These are phyloP conservation scores for Calyptomena viridis DNA, from an alignment of 2,113 vertebrate species.

Conservation along the genomic window DNA sequence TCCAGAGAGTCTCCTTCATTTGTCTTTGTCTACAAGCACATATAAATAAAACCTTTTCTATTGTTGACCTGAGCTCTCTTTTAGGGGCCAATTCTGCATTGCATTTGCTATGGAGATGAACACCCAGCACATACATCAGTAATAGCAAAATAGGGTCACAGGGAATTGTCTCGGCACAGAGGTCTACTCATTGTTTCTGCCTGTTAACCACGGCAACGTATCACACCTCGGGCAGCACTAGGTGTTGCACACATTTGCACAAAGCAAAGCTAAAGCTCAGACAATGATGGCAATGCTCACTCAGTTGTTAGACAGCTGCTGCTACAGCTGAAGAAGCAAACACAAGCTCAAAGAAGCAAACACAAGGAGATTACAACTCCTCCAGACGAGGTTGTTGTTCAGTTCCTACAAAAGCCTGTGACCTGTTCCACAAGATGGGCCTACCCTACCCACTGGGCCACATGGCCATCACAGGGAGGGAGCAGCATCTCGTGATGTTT, in stretches of 20 bases:
- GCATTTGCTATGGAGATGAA: not conserved
- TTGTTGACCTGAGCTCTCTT: not conserved
- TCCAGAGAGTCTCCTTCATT: not conserved
- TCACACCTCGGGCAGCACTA: accelerated
- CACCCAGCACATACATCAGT: not conserved
- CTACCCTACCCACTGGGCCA: not conserved
- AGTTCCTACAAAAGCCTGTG: not conserved
- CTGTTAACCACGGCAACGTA: not conserved
- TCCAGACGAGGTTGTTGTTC: not conserved
- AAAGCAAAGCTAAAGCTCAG: not conserved
- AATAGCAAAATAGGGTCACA: not conserved
- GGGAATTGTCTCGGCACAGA: not conserved
- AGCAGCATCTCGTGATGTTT: not conserved
- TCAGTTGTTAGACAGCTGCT: not conserved
- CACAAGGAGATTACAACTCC: not conserved
- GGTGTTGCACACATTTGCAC: not conserved
- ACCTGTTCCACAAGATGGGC: not conserved
- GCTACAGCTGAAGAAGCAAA: not conserved
- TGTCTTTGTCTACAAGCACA: not conserved
- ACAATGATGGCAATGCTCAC: accelerated
- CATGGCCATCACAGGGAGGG: accelerated
- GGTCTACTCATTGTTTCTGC: not conserved
- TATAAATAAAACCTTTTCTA: not conserved
- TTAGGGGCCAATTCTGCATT: not conserved
- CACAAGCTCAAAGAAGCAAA: not conserved